These are phyloP conservation scores for Pteruthius melanotis DNA, from an alignment of 2,113 vertebrate species.

Conservation along the genomic window DNA sequence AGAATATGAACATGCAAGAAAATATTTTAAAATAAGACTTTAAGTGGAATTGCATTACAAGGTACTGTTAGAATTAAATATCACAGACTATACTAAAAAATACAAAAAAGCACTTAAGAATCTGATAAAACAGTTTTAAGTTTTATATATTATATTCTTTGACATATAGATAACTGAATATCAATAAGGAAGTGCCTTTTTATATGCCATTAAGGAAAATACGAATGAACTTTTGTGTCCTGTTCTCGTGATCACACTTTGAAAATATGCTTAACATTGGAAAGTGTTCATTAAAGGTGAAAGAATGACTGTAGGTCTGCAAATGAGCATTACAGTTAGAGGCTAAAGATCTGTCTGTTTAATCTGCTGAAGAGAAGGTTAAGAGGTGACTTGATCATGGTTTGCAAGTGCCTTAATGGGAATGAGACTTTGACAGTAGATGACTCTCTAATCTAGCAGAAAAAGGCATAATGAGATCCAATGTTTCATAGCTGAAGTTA, in stretches of 20 bases:
- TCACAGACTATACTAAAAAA: not conserved
- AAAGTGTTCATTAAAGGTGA: not conserved
- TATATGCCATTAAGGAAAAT: not conserved
- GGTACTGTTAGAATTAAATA: not conserved
- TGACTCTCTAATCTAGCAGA: slow-evolving; percentile 24
- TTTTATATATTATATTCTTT: not conserved
- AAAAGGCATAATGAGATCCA: slow-evolving; percentile 9
- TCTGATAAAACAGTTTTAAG: not conserved
- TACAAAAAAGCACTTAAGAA: not conserved
- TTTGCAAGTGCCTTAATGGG: not conserved
- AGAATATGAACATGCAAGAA: not conserved
- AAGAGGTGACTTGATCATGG: not conserved
- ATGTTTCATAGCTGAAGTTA: not conserved
- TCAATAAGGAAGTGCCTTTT: not conserved
- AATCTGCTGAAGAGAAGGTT: slow-evolving; percentile 37
- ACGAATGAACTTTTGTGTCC: not conserved
- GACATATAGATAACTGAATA: not conserved
- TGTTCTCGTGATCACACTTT: not conserved
- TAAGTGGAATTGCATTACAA: not conserved
- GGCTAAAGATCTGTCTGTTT: not conserved
- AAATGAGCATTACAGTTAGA: not conserved
- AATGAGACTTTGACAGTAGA: slow-evolving; percentile 5
- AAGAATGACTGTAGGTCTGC: not conserved
- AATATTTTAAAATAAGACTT: not conserved
- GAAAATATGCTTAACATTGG: not conserved